Evolutionary conservation across 2,888 invertebrate species (phyloP).

Genomic region (Yponomeuta sedellus): DNA sequence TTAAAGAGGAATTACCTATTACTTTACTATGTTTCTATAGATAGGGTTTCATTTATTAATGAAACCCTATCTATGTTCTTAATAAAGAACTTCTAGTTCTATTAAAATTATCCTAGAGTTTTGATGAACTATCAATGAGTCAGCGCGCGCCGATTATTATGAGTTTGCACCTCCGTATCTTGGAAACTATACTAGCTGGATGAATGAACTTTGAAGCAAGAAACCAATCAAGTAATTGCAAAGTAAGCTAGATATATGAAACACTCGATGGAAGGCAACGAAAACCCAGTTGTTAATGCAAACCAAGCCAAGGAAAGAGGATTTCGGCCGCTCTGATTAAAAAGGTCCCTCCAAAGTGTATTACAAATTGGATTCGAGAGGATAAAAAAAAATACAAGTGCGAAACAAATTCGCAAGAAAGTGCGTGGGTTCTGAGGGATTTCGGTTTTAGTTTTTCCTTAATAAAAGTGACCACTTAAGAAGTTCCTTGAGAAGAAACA

Average conservation of each 20-base stretch:
- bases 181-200: too few relatives aligned
- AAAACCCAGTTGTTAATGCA: constrained; percentile 32
- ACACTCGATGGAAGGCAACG: constrained; percentile 16
- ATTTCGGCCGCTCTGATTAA: constrained; percentile 39
- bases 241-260: background rate
- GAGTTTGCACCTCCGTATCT: too few relatives aligned
- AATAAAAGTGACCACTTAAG: background rate
- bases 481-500: too few relatives aligned
- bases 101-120: too few relatives aligned
- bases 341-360: constrained; percentile 38
- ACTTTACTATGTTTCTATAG: too few relatives aligned
- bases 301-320: constrained; percentile 36
- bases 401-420: background rate
- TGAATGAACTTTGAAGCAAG: background rate
- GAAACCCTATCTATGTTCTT: too few relatives aligned
- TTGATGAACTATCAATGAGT: too few relatives aligned
- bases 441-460: background rate
- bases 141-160: too few relatives aligned
- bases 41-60: too few relatives aligned
- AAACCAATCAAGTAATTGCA: background rate
- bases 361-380: constrained; percentile 39
- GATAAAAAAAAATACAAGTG: constrained; percentile 24
- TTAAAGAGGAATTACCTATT: too few relatives aligned
- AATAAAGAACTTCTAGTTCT: too few relatives aligned
- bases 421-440: background rate